These are phyloP conservation scores for Macaca nemestrina DNA, from an alignment of 2,113 vertebrate genomes.

Conservation along the genomic window DNA sequence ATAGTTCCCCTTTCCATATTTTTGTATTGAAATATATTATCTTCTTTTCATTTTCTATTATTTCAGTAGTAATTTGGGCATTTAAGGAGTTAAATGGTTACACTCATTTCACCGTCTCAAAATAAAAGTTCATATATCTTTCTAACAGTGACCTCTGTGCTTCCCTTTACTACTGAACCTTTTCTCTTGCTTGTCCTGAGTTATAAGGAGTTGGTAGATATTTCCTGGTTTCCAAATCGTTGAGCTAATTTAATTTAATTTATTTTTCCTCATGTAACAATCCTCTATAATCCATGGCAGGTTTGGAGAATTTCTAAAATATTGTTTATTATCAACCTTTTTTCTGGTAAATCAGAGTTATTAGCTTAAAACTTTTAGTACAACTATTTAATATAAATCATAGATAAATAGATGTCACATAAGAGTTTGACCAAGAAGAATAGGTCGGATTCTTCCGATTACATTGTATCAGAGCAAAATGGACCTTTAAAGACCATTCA, in stretches of 20 bases:
- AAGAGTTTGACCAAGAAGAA: not conserved
- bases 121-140: not conserved
- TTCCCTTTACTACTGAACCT: not conserved
- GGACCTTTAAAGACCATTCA: not conserved
- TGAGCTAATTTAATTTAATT: not conserved
- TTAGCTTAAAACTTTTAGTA: not conserved
- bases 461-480: not conserved
- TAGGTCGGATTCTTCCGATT: not conserved
- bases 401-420: not conserved
- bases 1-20: not conserved
- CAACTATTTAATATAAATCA: not conserved
- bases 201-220: not conserved
- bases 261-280: not conserved
- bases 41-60: not conserved
- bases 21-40: not conserved
- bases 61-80: not conserved
- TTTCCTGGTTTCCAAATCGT: not conserved
- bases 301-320: not conserved
- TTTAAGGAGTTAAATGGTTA: not conserved
- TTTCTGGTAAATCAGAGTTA: not conserved
- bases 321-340: not conserved
- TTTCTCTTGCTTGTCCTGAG: not conserved
- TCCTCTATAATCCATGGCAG: not conserved
- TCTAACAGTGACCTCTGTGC: not conserved
- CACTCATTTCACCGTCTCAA: not conserved